Percentiles rank a stretch among this genome's conserved stretches.
These are phyloP conservation scores for Neoitamus cyanurus DNA, from an alignment of 2,888 invertebrate genomes.

Conservation along the genomic window DNA sequence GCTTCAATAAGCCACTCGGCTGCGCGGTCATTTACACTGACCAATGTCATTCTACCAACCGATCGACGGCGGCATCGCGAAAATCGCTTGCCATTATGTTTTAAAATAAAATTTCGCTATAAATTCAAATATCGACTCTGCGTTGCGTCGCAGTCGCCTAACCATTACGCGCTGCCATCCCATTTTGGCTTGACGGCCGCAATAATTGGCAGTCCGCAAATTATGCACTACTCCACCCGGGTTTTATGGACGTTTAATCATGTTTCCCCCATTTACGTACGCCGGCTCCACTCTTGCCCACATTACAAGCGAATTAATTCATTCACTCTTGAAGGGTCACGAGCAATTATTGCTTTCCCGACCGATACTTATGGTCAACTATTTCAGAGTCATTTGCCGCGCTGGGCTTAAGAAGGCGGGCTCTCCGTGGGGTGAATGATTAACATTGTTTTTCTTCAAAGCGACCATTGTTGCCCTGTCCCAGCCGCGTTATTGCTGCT, in stretches of 20 bases:
- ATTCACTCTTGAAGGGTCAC: not conserved
- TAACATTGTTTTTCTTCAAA: not conserved
- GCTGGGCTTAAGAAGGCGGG: not conserved
- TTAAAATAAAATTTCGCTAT: not conserved
- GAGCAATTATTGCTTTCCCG: not conserved
- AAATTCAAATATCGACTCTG: not conserved
- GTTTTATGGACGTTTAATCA: constrained; percentile 6
- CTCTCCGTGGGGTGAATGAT: not conserved
- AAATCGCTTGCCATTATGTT: not conserved
- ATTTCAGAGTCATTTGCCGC: not conserved
- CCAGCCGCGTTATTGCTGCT: not conserved
- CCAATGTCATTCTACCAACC: not conserved
- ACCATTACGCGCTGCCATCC: not conserved
- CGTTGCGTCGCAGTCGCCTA: not conserved
- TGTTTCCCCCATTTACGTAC: not conserved
- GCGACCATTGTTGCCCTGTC: not conserved
- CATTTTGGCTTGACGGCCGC: not conserved
- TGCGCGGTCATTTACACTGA: constrained; percentile 40
- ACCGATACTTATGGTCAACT: not conserved
- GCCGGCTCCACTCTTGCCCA: not conserved
- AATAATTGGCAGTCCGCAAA: constrained; percentile 18
- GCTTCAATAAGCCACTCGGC: not conserved
- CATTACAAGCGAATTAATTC: constrained; percentile 2
- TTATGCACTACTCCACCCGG: not conserved
- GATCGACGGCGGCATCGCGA: not conserved